A percentile compares a stretch with the other conserved stretches of the same genome.
Evolutionary conservation across 2,797 vertebrate species (phyloP).

Genomic region (Microhierax caerulescens): DNA sequence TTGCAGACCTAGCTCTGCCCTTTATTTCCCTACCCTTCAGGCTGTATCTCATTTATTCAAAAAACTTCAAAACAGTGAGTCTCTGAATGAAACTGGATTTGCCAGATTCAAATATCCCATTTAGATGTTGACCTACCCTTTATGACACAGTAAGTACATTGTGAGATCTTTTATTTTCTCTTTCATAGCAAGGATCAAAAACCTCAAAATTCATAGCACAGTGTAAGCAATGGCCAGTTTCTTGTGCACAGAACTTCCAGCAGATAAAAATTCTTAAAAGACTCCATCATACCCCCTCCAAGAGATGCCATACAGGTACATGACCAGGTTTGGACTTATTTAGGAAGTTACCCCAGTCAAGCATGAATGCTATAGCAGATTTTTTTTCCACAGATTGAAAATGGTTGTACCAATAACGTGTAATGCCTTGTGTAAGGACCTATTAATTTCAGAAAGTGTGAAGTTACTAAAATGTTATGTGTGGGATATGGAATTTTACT

Average conservation of each 20-base stretch:
- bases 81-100: slow-evolving; percentile 11
- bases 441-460: not conserved
- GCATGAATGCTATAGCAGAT: not conserved
- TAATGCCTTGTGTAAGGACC: not conserved
- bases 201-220: not conserved
- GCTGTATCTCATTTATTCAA: not conserved
- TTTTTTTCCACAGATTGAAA: not conserved
- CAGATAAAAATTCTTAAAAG: not conserved
- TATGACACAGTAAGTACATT: not conserved
- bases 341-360: not conserved
- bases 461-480: not conserved
- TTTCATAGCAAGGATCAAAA: not conserved
- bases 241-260: not conserved
- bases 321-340: not conserved
- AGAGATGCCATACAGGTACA: not conserved
- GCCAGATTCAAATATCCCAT: slow-evolving; percentile 25
- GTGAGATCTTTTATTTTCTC: not conserved
- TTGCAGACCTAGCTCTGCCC: not conserved
- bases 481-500: not conserved
- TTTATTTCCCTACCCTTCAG: slow-evolving; percentile 7
- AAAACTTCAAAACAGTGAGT: not conserved
- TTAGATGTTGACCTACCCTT: not conserved
- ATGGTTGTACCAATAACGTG: not conserved
- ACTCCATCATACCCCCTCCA: not conserved
- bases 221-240: not conserved